Percentiles rank a stretch among this genome's conserved stretches.
These are phyloP conservation scores for Parambassis ranga DNA, from an alignment of 2,797 vertebrate genomes.

Conservation along the genomic window DNA sequence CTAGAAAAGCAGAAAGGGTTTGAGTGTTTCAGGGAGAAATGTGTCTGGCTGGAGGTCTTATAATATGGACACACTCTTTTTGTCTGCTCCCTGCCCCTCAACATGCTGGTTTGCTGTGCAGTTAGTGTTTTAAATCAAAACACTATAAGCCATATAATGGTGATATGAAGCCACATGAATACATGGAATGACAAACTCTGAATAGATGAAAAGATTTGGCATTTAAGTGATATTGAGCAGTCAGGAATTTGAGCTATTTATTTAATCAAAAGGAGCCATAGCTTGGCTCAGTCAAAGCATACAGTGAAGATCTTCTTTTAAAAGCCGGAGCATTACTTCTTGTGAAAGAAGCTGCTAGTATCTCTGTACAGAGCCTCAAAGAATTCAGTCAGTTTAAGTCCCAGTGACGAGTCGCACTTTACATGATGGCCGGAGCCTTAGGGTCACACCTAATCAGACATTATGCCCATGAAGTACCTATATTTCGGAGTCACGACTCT, in stretches of 20 bases:
- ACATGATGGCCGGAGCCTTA: neutral
- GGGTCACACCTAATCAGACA: constrained; percentile 12
- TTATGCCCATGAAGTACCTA: neutral
- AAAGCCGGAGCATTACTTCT: neutral
- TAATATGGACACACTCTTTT: neutral
- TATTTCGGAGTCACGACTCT: neutral
- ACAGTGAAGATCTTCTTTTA: neutral
- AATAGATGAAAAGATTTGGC: neutral
- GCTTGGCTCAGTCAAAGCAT: constrained; percentile 4
- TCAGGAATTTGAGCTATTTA: neutral
- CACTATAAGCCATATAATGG: neutral
- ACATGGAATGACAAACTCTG: neutral
- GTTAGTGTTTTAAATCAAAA: neutral
- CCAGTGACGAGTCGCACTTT: constrained; percentile 12
- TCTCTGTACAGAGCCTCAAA: constrained; percentile 7
- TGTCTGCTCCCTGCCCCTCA: neutral
- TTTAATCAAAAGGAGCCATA: neutral
- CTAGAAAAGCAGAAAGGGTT: constrained; percentile 48
- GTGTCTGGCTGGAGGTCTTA: constrained; percentile 26
- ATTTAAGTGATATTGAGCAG: neutral
- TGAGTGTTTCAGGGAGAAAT: constrained; percentile 33
- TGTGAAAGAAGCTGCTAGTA: constrained; percentile 1
- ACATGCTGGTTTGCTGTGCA: neutral
- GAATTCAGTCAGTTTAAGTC: constrained; percentile 4
- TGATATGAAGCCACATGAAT: neutral